phyloP scores from a whole-genome alignment of 2,888 invertebrate genomes.

The Ennomos fuscantarius region DNA sequence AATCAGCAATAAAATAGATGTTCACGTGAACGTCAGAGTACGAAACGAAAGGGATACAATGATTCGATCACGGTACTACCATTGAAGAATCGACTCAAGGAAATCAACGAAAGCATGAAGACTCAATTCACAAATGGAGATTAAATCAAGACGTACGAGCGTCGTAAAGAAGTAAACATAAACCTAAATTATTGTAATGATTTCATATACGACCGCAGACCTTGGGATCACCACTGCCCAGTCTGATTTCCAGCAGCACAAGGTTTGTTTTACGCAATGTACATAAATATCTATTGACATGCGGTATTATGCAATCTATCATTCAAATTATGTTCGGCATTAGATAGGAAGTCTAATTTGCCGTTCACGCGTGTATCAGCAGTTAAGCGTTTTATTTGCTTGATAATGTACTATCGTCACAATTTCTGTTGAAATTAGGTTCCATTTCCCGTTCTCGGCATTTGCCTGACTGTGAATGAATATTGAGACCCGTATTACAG shows the following conservation, averaged over 20 bases:
- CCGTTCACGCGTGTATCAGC: slow-evolving; percentile 21
- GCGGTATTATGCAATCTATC: slow-evolving; percentile 6
- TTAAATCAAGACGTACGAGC: neutral
- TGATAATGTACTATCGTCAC: slow-evolving; percentile 19
- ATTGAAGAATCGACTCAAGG: too few species aligned
- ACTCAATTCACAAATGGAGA: too few species aligned
- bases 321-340: slow-evolving; percentile 13
- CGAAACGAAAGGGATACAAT: too few species aligned
- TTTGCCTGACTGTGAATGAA: slow-evolving; percentile 20
- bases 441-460: slow-evolving; percentile 5
- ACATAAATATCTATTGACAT: slow-evolving; percentile 8
- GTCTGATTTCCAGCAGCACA: slow-evolving; percentile 3
- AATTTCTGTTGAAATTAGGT: slow-evolving; percentile 18
- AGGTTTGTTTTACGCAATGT: slow-evolving; percentile 11
- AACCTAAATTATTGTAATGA: neutral
- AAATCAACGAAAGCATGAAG: too few species aligned
- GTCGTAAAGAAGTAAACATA: neutral
- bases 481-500: too few species aligned
- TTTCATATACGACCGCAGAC: slow-evolving; percentile 11
- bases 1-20: too few species aligned
- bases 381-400: slow-evolving; percentile 23
- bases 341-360: slow-evolving; percentile 19
- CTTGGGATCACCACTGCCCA: slow-evolving; percentile 1
- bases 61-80: too few species aligned
- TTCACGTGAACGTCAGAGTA: too few species aligned